phyloP scores from a whole-genome alignment of 2,113 vertebrate genomes.

The Gila orcuttii region DNA sequence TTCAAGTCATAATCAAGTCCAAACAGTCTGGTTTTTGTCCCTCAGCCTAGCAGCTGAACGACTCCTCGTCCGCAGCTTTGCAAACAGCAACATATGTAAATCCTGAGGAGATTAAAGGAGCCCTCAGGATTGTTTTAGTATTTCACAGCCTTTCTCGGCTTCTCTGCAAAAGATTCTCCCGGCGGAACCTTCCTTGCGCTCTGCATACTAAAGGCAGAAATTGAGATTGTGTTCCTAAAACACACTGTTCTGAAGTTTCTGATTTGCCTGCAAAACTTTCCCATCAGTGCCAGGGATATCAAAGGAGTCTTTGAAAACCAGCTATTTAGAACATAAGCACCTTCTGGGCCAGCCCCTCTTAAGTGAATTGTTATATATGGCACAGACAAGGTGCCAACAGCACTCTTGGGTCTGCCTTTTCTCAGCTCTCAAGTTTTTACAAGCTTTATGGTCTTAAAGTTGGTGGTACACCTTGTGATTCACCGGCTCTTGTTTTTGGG shows the following conservation, averaged over 20 bases:
- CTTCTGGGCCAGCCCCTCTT: background rate
- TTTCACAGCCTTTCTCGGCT: slow-evolving; percentile 66
- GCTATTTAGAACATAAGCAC: background rate
- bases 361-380: slow-evolving; percentile 15
- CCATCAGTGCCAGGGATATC: background rate
- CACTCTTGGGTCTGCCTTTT: slow-evolving; percentile 6
- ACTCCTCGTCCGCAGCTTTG: slow-evolving; percentile 48
- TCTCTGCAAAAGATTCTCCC: slow-evolving; percentile 59
- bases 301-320: slow-evolving; percentile 22
- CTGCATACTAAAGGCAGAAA: slow-evolving; percentile 63
- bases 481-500: background rate
- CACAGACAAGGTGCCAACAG: slow-evolving; percentile 12
- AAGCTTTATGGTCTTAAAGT: slow-evolving; percentile 7
- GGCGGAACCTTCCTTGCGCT: slow-evolving; percentile 56
- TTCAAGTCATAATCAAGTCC: slow-evolving; percentile 20
- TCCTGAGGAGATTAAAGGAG: slow-evolving; percentile 58
- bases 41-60: slow-evolving; percentile 6
- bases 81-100: slow-evolving; percentile 60
- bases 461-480: slow-evolving; percentile 21
- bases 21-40: slow-evolving; percentile 4
- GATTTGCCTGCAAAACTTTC: slow-evolving; percentile 24
- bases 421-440: background rate
- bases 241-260: slow-evolving; percentile 42
- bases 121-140: slow-evolving; percentile 63
- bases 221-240: slow-evolving; percentile 59